Conservation (phyloP, 30 jellyfish, hydroid and myxozoan species). For the Hydractinia echinata region DNA sequence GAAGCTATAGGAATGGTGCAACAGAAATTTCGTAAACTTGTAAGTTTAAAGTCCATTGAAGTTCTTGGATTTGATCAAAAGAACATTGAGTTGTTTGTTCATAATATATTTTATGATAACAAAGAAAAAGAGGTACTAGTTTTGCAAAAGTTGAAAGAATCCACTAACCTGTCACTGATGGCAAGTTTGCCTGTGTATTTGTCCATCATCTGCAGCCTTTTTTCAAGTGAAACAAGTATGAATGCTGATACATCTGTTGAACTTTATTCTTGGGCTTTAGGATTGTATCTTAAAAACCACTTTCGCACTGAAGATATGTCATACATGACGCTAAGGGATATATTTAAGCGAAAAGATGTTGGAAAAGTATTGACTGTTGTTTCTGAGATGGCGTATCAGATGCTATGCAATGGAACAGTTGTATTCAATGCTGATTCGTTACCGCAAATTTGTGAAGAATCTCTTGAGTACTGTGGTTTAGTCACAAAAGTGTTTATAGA, state of each 20-base stretch:
- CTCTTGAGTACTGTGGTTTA: slow-evolving; percentile 13
- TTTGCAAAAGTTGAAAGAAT: background rate
- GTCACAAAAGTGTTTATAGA: background rate
- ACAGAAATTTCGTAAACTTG: background rate
- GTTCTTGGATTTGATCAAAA: background rate
- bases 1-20: background rate
- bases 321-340: background rate
- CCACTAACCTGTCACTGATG: background rate
- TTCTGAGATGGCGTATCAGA: background rate
- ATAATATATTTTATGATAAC: background rate
- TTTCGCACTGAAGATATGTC: background rate
- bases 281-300: slow-evolving; percentile 3
- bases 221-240: background rate
- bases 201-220: background rate
- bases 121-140: background rate
- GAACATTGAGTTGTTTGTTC: background rate
- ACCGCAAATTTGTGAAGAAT: background rate
- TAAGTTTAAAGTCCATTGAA: background rate
- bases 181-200: slow-evolving; percentile 15
- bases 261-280: background rate
- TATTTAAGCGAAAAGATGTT: background rate
- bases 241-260: background rate
- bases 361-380: background rate
- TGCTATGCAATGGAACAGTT: background rate
- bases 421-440: background rate